phyloP scores from a whole-genome alignment of 2,797 vertebrate species.

The Novumbra hubbsi region DNA sequence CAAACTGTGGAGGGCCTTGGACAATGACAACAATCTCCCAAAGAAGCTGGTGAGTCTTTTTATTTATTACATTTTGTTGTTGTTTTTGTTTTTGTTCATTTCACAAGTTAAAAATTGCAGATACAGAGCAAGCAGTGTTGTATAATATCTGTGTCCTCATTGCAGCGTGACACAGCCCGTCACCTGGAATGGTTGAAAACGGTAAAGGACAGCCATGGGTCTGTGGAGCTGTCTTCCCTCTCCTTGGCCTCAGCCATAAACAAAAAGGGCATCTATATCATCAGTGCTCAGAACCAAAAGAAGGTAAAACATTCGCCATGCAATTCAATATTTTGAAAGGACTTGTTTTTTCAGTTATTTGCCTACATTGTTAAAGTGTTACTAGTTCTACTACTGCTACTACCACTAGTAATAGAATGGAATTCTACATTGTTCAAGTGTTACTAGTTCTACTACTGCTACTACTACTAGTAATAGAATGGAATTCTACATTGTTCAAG shows the following conservation, averaged over 20 bases:
- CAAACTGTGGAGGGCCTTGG: constrained; percentile 91
- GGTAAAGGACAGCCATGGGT: constrained; percentile 95
- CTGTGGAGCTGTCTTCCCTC: constrained; percentile 92
- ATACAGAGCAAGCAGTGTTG: too few relatives aligned
- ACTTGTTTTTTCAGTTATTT: too few relatives aligned
- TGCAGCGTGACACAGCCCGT: constrained; percentile 85
- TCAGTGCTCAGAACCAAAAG: constrained; percentile 66
- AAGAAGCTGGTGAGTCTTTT: constrained; percentile 82
- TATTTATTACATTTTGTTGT: too few relatives aligned
- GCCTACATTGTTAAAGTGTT: too few relatives aligned
- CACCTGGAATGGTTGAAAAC: constrained; percentile 93
- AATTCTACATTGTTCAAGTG: too few relatives aligned
- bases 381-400: too few relatives aligned
- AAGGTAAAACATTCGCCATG: neutral
- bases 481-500: neutral
- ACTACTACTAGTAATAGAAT: too few relatives aligned
- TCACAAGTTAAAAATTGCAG: neutral
- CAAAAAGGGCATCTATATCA: constrained; percentile 83
- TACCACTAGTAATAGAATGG: too few relatives aligned
- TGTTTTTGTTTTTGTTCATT: neutral
- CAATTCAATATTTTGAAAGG: too few relatives aligned
- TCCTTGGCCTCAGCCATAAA: constrained; percentile 91
- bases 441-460: too few relatives aligned
- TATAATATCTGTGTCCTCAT: constrained; percentile 24
- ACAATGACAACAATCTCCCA: constrained; percentile 84